Evolutionary conservation across 2,888 invertebrate genomes (phyloP).

Genomic region (Himalopsyche kuldschensis): DNA sequence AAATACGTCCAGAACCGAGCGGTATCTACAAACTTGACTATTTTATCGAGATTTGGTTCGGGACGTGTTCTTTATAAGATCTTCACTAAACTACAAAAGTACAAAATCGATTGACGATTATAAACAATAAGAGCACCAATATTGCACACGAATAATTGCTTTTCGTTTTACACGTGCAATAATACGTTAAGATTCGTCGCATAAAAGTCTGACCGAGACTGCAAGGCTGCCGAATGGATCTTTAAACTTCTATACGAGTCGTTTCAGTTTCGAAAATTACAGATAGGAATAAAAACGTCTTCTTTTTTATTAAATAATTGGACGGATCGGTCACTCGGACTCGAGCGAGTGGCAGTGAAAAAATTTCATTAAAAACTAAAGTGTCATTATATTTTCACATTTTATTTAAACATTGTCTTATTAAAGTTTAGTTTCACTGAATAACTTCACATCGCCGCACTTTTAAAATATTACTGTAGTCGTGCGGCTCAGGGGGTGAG

Average conservation of each 20-base stretch:
- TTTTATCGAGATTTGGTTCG: conserved; percentile 19
- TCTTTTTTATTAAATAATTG: conserved; percentile 23
- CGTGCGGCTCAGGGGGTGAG: not conserved
- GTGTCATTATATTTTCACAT: conserved; percentile 14
- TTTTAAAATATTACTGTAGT: conserved; percentile 41
- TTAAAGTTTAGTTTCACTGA: conserved; percentile 43
- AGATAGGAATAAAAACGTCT: conserved; percentile 39
- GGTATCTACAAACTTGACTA: conserved; percentile 40
- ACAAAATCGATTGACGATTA: conserved; percentile 15
- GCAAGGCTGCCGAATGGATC: conserved; percentile 21
- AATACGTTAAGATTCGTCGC: conserved; percentile 12
- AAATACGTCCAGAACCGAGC: conserved; percentile 35
- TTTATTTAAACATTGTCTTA: not conserved
- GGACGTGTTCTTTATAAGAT: conserved; percentile 27
- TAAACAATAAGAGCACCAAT: conserved; percentile 38
- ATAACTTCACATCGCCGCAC: conserved; percentile 59
- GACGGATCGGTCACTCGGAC: conserved; percentile 22
- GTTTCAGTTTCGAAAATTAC: conserved; percentile 26
- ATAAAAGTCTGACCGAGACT: not conserved
- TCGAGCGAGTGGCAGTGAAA: conserved; percentile 19
- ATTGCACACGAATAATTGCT: conserved; percentile 37
- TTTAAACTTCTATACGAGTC: conserved; percentile 21
- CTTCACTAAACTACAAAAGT: conserved; percentile 19
- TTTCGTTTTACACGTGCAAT: conserved; percentile 28
- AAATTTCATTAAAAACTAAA: conserved; percentile 15